Percentiles rank a stretch among this genome's conserved stretches.
phyloP scores from a whole-genome alignment of 2,113 vertebrate species.

The Neoarius graeffei region DNA sequence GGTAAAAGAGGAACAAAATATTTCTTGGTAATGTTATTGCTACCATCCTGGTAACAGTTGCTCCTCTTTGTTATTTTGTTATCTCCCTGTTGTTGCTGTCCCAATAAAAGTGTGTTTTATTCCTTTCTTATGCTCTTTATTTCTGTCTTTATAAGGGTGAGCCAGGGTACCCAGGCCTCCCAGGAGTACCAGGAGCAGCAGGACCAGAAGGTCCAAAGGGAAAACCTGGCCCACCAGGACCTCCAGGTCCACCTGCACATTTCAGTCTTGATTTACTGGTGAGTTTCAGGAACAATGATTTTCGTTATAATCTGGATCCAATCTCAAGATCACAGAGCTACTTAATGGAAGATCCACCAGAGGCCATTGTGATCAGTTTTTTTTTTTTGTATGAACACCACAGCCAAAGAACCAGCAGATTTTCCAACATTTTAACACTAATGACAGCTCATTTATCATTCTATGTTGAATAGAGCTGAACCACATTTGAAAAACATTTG shows the following conservation, averaged over 20 bases:
- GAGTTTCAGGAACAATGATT: constrained; percentile 19
- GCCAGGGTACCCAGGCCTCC: constrained; percentile 74
- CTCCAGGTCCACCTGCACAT: constrained; percentile 59
- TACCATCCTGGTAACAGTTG: too few relatives aligned
- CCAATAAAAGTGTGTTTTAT: neutral
- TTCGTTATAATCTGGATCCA: neutral
- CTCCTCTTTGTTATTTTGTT: neutral
- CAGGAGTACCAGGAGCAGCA: constrained; percentile 77
- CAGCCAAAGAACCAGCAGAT: constrained; percentile 8
- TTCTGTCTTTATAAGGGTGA: constrained; percentile 78
- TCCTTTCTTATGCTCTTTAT: neutral
- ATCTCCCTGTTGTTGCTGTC: neutral
- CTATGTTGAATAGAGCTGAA: neutral
- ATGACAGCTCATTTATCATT: constrained; percentile 29
- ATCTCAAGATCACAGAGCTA: neutral
- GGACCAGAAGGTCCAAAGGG: constrained; percentile 80
- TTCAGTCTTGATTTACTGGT: constrained; percentile 81
- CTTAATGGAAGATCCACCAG: constrained; percentile 28
- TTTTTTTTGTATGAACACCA: neutral
- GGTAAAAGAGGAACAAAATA: neutral
- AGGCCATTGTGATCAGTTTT: constrained; percentile 18
- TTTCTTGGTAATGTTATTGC: neutral
- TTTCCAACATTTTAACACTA: neutral
- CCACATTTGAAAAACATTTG: constrained; percentile 1
- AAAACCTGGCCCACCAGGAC: constrained; percentile 78